A percentile compares a stretch with the other conserved stretches of the same genome.
These are phyloP conservation scores for Empis stercorea DNA, from an alignment of 2,888 invertebrate species.

Conservation along the genomic window DNA sequence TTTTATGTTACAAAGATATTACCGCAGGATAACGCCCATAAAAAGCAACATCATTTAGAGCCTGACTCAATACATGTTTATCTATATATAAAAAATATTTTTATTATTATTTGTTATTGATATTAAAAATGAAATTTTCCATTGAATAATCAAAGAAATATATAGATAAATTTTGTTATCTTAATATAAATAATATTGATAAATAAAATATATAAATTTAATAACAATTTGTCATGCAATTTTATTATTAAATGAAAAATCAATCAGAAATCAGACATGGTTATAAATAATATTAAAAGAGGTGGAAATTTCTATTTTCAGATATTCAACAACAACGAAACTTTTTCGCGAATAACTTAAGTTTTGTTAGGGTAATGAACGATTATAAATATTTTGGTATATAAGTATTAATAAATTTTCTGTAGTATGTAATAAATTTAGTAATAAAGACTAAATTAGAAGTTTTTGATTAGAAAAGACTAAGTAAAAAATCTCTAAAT, in stretches of 20 bases:
- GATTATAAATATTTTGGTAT: too few relatives aligned
- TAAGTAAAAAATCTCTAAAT: too few relatives aligned
- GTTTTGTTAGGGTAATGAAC: background rate
- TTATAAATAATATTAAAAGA: too few relatives aligned
- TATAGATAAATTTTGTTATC: background rate
- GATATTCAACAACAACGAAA: too few relatives aligned
- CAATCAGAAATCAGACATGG: background rate
- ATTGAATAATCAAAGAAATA: background rate
- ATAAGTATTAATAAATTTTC: too few relatives aligned
- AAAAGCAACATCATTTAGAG: conserved; percentile 37
- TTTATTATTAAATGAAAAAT: background rate
- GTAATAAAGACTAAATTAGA: too few relatives aligned
- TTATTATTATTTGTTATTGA: background rate
- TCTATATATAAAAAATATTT: conserved; percentile 36
- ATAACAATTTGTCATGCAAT: background rate
- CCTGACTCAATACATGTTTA: conserved; percentile 38
- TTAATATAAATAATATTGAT: too few relatives aligned
- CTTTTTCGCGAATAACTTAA: too few relatives aligned
- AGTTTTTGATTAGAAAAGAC: too few relatives aligned
- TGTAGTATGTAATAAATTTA: too few relatives aligned
- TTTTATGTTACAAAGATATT: conserved; percentile 1
- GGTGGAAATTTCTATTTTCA: too few relatives aligned
- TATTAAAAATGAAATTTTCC: background rate
- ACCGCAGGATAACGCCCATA: conserved; percentile 31
- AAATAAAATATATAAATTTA: background rate